phyloP scores from a whole-genome alignment of 2,113 vertebrate species.

The Tor tambroides region DNA sequence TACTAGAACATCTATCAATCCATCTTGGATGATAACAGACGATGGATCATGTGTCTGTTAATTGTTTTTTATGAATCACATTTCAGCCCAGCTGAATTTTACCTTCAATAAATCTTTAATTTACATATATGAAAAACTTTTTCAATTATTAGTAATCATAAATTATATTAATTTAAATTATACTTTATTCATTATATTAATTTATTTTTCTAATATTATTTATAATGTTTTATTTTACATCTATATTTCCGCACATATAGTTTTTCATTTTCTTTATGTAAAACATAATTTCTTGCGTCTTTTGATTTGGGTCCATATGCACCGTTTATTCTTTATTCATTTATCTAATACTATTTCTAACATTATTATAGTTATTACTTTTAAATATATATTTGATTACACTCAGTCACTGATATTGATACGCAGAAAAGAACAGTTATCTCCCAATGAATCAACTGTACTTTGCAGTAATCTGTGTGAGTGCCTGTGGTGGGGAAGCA shows the following conservation, averaged over 20 bases:
- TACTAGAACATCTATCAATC: not conserved
- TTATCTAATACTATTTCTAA: not conserved
- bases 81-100: not conserved
- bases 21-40: not conserved
- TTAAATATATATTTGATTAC: not conserved
- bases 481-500: not conserved
- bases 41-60: constrained; percentile 12
- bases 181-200: not conserved
- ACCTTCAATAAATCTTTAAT: too few relatives aligned
- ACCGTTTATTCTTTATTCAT: not conserved
- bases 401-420: not conserved
- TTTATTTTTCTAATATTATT: too few relatives aligned
- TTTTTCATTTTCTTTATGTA: too few relatives aligned
- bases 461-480: constrained; percentile 25
- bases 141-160: too few relatives aligned
- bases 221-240: not conserved
- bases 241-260: not conserved
- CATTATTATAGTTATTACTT: not conserved
- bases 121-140: too few relatives aligned
- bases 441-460: not conserved
- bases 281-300: too few relatives aligned
- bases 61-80: not conserved
- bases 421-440: not conserved
- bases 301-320: not conserved
- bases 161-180: too few relatives aligned